Evolutionary conservation across 2,113 vertebrate genomes (phyloP), one percentile per base, ranked within the genome.

Genomic region (Blennius ocellaris): DNA sequence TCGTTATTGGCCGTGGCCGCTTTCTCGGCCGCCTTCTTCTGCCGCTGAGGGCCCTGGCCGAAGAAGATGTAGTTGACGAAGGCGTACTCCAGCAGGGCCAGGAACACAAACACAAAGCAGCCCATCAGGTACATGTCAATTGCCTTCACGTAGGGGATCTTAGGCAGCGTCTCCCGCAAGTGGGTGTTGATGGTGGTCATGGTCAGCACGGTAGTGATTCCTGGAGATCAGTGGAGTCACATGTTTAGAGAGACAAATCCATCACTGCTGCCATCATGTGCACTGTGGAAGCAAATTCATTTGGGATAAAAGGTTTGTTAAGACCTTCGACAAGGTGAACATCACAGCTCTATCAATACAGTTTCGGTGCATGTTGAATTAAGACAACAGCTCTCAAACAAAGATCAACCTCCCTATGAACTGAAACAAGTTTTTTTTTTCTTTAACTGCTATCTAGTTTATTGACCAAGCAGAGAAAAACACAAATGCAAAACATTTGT

Each of bases 61-160:
- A 99, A 99, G 94, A 99, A 99, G 91, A 99, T 99, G 94, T 99
- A 99, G 95, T 99, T 99, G 93, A 99, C 98, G 68, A 99, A 93
- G 41, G 97, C 98, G 38, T 99, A 99, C 78, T 99, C 98, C 91
- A 99, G 94, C 74, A 99, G 94, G 68, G 98, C 98, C 95, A 99
- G 95, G 92, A 99, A 99, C 62, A 99, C 98, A 60, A 99, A 99
- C 68, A 99, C 97, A 87, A 99, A 99, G 92, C 98, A 99, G 56
- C 98, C 96, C 98, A 99, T 99, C 67, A 99, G 96, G 93, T 99
- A 99, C 97, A 99, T 99, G 87, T 99, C 97, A 74, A 99, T 99
- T 91, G 97, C 98, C 94, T 99, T 99, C 80, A 99, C 98, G 14
- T 99, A 99, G 64, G 98, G 98, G 77, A 99, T 99, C 94, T 99